Conservation (phyloP, 2,113 vertebrate species). For the Aramus guarauna region DNA sequence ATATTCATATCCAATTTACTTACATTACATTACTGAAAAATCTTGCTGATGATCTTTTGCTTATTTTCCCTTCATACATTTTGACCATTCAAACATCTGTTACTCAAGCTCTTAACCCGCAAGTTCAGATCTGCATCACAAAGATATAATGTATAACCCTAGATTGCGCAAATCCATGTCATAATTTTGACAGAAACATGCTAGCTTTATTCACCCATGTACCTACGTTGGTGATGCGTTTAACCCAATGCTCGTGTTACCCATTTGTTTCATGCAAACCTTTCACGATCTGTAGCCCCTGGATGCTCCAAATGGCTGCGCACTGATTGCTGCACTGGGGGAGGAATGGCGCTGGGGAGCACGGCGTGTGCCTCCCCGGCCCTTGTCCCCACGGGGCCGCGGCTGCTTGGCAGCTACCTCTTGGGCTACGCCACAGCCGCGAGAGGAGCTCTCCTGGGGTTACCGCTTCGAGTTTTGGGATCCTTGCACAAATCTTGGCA, state of each 20-base stretch:
- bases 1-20: neutral
- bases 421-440: accelerated
- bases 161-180: neutral
- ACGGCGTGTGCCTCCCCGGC: accelerated
- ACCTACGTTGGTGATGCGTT: neutral
- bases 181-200: neutral
- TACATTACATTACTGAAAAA: neutral
- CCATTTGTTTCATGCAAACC: neutral
- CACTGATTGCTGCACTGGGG: neutral
- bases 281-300: neutral
- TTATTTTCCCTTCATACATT: neutral
- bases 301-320: neutral
- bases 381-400: accelerated
- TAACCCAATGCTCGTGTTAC: neutral
- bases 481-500: neutral
- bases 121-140: neutral
- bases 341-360: neutral
- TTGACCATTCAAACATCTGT: neutral
- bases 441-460: neutral
- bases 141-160: neutral
- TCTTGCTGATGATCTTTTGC: neutral
- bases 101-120: neutral
- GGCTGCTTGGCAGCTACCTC: neutral
- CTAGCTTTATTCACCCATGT: neutral
- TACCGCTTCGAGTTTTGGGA: neutral